These are phyloP conservation scores for Steinernema khuongi DNA, from an alignment of 1,140 invertebrate genomes.

Conservation along the genomic window DNA sequence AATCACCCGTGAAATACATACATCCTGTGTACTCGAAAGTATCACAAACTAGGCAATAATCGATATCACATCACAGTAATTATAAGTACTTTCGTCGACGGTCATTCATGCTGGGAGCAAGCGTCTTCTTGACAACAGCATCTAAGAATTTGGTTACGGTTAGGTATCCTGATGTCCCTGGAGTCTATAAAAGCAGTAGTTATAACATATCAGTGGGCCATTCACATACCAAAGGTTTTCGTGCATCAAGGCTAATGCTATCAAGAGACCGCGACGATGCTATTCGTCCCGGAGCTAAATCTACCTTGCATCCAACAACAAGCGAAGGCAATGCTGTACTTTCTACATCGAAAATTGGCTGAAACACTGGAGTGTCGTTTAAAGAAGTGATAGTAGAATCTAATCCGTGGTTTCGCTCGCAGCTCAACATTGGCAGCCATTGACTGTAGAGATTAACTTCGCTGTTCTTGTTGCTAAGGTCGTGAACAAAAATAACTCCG, in stretches of 20 bases:
- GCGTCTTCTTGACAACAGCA: neutral
- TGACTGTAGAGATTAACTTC: conserved; percentile 62
- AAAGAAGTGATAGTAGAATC: neutral
- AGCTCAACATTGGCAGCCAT: neutral
- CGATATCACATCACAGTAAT: too few relatives aligned
- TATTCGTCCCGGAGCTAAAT: neutral
- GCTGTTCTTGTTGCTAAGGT: conserved; percentile 89
- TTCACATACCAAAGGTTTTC: neutral
- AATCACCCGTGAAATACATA: too few relatives aligned
- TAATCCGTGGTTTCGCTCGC: neutral
- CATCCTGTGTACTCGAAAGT: too few relatives aligned
- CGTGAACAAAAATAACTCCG: conserved; percentile 89
- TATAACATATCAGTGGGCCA: conserved; percentile 16
- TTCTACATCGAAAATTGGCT: neutral
- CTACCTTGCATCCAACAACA: neutral
- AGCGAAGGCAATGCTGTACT: neutral
- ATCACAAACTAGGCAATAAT: too few relatives aligned
- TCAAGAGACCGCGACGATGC: neutral
- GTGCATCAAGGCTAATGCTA: neutral
- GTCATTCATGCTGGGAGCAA: neutral
- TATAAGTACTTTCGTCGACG: conserved; percentile 20
- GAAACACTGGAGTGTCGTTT: neutral
- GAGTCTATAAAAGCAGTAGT: conserved; percentile 18
- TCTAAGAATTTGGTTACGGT: neutral
- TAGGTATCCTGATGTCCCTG: neutral